Base-by-base conservation (phyloP, 2,797 vertebrate species). In the Trachops cirrhosus region DNA sequence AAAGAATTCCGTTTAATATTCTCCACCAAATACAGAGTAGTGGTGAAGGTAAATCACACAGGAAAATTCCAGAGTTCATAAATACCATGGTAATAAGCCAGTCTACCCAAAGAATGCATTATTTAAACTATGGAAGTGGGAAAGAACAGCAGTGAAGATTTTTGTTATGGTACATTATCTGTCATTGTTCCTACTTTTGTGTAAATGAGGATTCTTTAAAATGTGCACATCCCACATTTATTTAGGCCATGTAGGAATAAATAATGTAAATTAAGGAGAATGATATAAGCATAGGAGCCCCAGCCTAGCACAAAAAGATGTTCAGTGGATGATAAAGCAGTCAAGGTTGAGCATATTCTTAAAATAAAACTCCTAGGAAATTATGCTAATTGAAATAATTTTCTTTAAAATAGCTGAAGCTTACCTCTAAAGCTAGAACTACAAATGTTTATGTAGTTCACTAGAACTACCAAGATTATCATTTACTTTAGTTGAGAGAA, bases 151-250 rank as follows among this genome's bases (percentile, higher is more conserved):
- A 88, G 0, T 95, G 71, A 78, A 80, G 92, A 46, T 82, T 91
- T 92, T 95, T 92, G 52, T 48, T 52, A 5, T n/a, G 32, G 37
- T 57, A 91, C 75, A 78, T 16, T 73, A 54, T 77, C 44, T 93
- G 74, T 86, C 85, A 92, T 94, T 87, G 71, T 89, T 87, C 59
- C 57, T 62, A 68, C 67, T 70, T 96, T 85, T 82, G 93, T 86
- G 73, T 84, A 96, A 96, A 87, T 83, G 15, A 91, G 12, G 22
- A 94, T 78, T 88, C 46, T 91, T 94, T 82, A 73, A 82, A 98
- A 62, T 94, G 14, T 89, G 44, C 41, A 68, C 34, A 54, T 48
- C 64, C 12, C 21, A 75, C 44, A 86, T 90, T 92, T 97, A 96
- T 54, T 88, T 93, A 92, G 75, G 83, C n/a, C 29, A 50, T 37